These are phyloP conservation scores for Piaya cayana DNA, from an alignment of 2,113 vertebrate species.

Conservation along the genomic window DNA sequence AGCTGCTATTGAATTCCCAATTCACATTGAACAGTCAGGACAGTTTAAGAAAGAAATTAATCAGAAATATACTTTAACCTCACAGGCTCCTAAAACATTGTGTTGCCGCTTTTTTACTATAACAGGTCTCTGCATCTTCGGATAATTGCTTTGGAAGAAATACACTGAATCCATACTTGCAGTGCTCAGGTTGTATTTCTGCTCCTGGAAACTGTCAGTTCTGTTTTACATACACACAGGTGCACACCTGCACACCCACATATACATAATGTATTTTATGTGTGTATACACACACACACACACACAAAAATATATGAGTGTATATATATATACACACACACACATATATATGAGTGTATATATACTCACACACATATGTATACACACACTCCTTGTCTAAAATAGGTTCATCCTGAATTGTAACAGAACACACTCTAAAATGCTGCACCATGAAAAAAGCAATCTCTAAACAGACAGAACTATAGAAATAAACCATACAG, in stretches of 20 bases:
- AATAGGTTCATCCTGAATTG: not conserved
- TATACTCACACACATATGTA: not conserved
- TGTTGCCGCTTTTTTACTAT: not conserved
- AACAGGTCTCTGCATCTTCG: not conserved
- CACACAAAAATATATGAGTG: too few relatives aligned
- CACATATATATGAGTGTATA: too few relatives aligned
- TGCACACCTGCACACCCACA: not conserved
- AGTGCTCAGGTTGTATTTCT: not conserved
- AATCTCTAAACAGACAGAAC: not conserved
- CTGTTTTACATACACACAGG: not conserved
- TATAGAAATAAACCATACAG: not conserved
- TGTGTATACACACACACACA: not conserved
- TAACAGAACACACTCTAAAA: not conserved
- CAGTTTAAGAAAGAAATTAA: constrained; percentile 35
- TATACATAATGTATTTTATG: not conserved
- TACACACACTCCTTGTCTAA: not conserved
- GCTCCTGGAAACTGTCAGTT: not conserved
- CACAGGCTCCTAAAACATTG: not conserved
- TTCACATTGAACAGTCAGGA: constrained; percentile 25
- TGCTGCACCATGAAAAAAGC: not conserved
- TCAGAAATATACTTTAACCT: constrained; percentile 22
- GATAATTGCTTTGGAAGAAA: not conserved
- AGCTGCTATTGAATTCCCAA: constrained; percentile 35
- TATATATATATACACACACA: not conserved
- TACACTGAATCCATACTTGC: not conserved